phyloP scores from a whole-genome alignment of 2,797 vertebrate genomes.

The Aeoliscus strigatus region DNA sequence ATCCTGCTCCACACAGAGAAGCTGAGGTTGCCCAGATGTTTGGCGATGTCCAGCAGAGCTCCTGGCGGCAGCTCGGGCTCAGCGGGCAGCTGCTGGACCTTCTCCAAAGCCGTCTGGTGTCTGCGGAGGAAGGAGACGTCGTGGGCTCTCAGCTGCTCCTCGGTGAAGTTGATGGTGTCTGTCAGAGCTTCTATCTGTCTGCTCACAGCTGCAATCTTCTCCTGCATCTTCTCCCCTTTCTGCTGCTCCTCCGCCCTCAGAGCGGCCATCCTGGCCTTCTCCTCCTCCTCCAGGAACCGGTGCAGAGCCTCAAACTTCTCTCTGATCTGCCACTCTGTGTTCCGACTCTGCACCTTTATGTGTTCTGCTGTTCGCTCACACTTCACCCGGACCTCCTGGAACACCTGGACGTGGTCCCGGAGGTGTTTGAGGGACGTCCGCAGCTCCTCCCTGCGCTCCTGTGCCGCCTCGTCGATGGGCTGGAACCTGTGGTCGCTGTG shows the following conservation, averaged over 20 bases:
- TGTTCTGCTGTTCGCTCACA: background rate
- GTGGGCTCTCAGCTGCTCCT: background rate
- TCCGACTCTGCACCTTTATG: background rate
- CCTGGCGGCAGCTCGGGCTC: background rate
- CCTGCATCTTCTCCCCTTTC: slow-evolving; percentile 2
- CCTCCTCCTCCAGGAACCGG: background rate
- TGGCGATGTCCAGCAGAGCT: slow-evolving; percentile 13
- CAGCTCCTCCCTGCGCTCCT: background rate
- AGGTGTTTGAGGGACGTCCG: background rate
- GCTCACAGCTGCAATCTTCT: background rate
- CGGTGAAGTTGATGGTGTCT: background rate
- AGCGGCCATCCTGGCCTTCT: background rate
- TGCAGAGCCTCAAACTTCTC: background rate
- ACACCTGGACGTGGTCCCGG: background rate
- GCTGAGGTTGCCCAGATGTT: slow-evolving; percentile 32
- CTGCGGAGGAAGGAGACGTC: slow-evolving; percentile 1
- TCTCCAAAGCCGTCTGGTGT: background rate
- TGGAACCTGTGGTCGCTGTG: slow-evolving; percentile 2
- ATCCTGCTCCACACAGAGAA: slow-evolving; percentile 34
- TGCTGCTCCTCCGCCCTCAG: background rate
- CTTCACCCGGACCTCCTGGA: background rate
- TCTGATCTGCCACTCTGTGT: background rate
- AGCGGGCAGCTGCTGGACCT: slow-evolving; percentile 1
- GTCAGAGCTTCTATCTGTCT: background rate
- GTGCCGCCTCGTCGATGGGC: background rate